Evolutionary conservation across 2,888 invertebrate genomes (phyloP), one percentile per base, ranked within the genome.

Genomic region (Mimachlamys varia): DNA sequence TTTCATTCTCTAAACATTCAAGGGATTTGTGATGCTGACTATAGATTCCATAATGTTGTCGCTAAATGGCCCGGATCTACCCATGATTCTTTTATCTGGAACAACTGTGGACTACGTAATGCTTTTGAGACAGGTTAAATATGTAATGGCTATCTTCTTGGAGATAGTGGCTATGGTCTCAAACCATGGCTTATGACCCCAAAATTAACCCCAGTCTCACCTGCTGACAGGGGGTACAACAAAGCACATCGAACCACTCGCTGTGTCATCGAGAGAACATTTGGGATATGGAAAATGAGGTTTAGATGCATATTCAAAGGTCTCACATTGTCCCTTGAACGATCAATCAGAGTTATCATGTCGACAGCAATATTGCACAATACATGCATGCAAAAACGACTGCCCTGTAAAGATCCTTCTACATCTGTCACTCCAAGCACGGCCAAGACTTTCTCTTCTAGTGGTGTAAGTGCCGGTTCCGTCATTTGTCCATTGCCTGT

Each of bases 241-340:
- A 49, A 0, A 1, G 89, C 91, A 17, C 89, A 89, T 15, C 88
- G 53, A 7, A 53, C 87, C 13, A 89, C 88, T 19, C 37, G 89
- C n/a, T 55, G 38, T 15, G 49, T 88, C 3, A 88, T 88, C 33
- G 91, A 91, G 37, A 88, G 88, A 88, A 88, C 49, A 0, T 91
- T 88, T 49, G 89, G 88, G 0, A 88, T 89, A 4, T 89, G 89
- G 91, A 91, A 91, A 27, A 91, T 89, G 91, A 22, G 89, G 5
- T 91, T 91, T n/a, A 1, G 87, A 7, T 88, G 87, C 19, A 58
- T 19, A 22, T 58, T 22, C 22, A 58, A n/a, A 19, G 7, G 3
- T 58, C 3, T 58, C 58, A 58, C n/a, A n/a, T n/a, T n/a, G n/a
- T n/a, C n/a, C n/a, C n/a, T n/a, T n/a, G n/a, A n/a, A n/a, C n/a